These are phyloP conservation scores for Eueremaeus valkanovi DNA, from an alignment of 2,888 invertebrate species.

Conservation along the genomic window DNA sequence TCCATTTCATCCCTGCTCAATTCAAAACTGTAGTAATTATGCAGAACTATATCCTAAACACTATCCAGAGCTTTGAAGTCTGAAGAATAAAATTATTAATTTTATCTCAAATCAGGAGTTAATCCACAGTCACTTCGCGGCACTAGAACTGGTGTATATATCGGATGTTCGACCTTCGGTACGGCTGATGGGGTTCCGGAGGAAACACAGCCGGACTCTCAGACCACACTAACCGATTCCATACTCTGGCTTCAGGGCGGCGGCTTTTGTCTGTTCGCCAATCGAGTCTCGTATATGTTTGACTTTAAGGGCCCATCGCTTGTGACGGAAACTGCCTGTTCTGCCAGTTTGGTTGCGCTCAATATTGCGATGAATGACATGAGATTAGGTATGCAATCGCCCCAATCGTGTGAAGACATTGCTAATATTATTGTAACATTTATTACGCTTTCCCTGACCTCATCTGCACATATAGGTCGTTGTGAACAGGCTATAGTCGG, in stretches of 20 bases:
- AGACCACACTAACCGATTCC: slow-evolving; percentile 86
- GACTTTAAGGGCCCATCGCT: slow-evolving; percentile 95
- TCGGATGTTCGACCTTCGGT: slow-evolving; percentile 87
- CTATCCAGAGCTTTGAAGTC: background rate
- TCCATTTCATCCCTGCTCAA: too few species aligned
- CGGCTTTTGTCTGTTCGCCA: slow-evolving; percentile 75
- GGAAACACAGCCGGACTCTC: slow-evolving; percentile 70
- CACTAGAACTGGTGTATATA: slow-evolving; percentile 85
- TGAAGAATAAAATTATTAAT: background rate
- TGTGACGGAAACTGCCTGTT: slow-evolving; percentile 94
- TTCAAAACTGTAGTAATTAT: too few species aligned
- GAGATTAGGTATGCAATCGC: background rate
- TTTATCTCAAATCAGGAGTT: slow-evolving; percentile 57
- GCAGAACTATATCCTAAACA: too few species aligned
- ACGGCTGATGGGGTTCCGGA: slow-evolving; percentile 81
- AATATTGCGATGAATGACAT: slow-evolving; percentile 78
- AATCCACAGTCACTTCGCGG: slow-evolving; percentile 81
- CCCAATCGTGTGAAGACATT: background rate
- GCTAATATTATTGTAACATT: too few species aligned
- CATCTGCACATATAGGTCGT: too few species aligned
- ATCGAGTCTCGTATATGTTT: slow-evolving; percentile 44
- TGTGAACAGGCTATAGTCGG: too few species aligned
- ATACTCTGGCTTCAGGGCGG: slow-evolving; percentile 88
- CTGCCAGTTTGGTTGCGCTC: slow-evolving; percentile 85
- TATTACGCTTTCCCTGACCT: too few species aligned